Percentiles rank a stretch among this genome's conserved stretches.
Evolutionary conservation across 1,140 invertebrate species (phyloP).

Genomic region (Lordiphosa collinella): DNA sequence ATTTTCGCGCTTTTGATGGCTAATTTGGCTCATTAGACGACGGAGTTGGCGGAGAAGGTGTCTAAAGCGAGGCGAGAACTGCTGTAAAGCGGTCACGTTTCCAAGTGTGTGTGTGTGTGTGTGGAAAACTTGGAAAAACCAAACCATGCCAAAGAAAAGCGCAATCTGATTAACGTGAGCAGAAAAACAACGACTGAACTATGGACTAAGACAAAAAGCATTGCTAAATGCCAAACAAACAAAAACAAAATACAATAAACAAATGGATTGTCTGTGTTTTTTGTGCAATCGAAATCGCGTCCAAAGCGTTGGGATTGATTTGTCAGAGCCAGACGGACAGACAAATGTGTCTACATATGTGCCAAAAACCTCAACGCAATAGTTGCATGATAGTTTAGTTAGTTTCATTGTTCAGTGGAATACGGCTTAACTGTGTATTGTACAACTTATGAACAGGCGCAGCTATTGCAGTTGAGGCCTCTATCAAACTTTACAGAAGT

Average conservation of each 20-base stretch:
- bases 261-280: constrained; percentile 27
- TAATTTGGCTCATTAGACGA: constrained; percentile 50
- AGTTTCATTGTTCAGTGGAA: too few species aligned
- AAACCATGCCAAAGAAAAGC: constrained; percentile 66
- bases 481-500: too few species aligned
- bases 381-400: too few species aligned
- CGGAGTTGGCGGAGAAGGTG: constrained; percentile 10
- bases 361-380: background rate
- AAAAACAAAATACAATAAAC: too few species aligned
- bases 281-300: constrained; percentile 44
- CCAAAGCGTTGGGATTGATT: constrained; percentile 36
- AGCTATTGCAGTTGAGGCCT: too few species aligned
- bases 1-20: background rate
- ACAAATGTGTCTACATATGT: constrained; percentile 1
- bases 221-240: background rate
- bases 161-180: constrained; percentile 30
- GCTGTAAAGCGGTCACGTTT: constrained; percentile 8
- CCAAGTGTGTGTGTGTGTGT: too few species aligned
- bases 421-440: too few species aligned
- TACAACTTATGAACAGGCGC: too few species aligned
- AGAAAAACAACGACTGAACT: constrained; percentile 4
- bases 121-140: constrained; percentile 34
- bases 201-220: background rate
- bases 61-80: constrained; percentile 15
- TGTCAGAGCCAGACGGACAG: constrained; percentile 18